Percentiles rank a stretch among this genome's conserved stretches.
Conservation (phyloP, 2,797 vertebrate genomes). For the Acipenser ruthenus region DNA sequence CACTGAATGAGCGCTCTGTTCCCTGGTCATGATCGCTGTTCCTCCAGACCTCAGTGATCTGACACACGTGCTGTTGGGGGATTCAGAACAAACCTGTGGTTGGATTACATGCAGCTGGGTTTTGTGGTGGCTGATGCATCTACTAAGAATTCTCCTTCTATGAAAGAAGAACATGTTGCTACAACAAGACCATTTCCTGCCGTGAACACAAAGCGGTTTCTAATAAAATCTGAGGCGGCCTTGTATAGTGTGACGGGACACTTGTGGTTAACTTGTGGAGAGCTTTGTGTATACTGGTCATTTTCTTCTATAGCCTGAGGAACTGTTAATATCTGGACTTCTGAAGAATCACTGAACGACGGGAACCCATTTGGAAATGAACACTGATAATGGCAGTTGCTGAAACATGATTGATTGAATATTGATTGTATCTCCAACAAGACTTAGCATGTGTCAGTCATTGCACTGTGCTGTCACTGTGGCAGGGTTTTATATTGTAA, state of each 20-base stretch:
- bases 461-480: no score
- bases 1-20: neutral
- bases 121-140: conserved; percentile 18
- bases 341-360: neutral
- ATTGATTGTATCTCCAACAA: no score
- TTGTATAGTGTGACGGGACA: no score
- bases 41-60: neutral
- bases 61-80: neutral
- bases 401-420: no score
- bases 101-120: neutral
- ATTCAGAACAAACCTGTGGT: conserved; percentile 1
- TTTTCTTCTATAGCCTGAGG: neutral
- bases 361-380: no score
- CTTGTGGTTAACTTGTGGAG: no score
- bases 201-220: conserved; percentile 3
- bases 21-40: neutral
- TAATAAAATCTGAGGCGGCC: no score
- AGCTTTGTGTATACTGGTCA: neutral
- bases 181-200: conserved; percentile 37
- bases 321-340: neutral
- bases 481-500: no score
- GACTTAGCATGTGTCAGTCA: no score
- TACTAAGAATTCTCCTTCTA: conserved; percentile 32
- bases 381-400: no score
- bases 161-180: conserved; percentile 39